Percentiles rank a stretch among this genome's conserved stretches.
Conservation (phyloP, 2,888 invertebrate genomes). For the Agriotes lineatus region DNA sequence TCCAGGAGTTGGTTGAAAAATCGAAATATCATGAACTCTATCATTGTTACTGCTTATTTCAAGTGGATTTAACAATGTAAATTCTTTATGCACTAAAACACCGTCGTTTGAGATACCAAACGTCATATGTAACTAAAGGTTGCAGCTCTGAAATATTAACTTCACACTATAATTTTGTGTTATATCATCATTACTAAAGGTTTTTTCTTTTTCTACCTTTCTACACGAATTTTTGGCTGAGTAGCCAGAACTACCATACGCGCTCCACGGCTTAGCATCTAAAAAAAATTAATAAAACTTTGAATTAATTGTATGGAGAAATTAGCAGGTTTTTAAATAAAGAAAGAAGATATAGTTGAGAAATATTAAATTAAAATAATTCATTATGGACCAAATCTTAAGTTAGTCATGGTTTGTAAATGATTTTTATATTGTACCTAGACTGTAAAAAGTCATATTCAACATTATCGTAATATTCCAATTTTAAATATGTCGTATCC, state of each 20-base stretch:
- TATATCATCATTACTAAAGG: too few species aligned
- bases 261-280: not conserved
- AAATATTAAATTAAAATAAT: not conserved
- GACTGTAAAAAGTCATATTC: not conserved
- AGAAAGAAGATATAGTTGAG: not conserved
- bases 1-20: not conserved
- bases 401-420: too few species aligned
- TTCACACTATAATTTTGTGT: too few species aligned
- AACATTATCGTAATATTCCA: not conserved
- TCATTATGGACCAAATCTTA: not conserved
- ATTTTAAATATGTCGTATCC: not conserved
- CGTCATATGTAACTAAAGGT: too few species aligned
- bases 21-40: not conserved
- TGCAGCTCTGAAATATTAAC: too few species aligned
- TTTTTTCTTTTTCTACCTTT: not conserved
- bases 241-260: not conserved
- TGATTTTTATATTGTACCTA: too few species aligned
- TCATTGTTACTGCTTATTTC: not conserved
- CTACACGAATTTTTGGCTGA: not conserved
- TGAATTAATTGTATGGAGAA: not conserved
- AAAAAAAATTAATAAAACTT: not conserved
- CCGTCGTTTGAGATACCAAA: too few species aligned
- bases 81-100: not conserved
- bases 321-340: not conserved
- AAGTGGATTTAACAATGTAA: not conserved